Evolutionary conservation across 2,113 vertebrate genomes (phyloP).

Genomic region (Casuarius casuarius): DNA sequence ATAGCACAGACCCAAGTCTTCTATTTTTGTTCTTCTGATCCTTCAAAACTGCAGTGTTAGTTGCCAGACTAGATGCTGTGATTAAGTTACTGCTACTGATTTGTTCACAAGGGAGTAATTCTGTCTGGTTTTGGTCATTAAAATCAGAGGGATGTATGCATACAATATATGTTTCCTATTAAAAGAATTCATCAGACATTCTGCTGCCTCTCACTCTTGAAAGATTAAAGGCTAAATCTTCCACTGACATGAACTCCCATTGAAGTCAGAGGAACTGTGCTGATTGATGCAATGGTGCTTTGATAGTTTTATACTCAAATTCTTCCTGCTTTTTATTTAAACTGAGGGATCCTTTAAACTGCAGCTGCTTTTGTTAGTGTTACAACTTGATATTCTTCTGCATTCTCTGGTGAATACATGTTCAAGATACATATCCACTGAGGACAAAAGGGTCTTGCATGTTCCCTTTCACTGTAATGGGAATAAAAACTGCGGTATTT

Average conservation of each 20-base stretch:
- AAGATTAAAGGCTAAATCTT: neutral
- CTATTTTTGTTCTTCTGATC: neutral
- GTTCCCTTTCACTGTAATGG: neutral
- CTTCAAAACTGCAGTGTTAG: neutral
- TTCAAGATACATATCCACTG: neutral
- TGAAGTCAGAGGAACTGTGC: neutral
- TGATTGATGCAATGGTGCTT: neutral
- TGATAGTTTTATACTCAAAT: neutral
- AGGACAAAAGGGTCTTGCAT: neutral
- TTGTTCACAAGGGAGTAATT: neutral
- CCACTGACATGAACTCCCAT: neutral
- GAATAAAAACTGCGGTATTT: neutral
- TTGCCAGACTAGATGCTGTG: neutral
- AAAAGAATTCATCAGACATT: neutral
- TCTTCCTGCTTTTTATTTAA: slow-evolving; percentile 16
- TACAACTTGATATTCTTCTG: neutral
- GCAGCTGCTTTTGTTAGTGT: neutral
- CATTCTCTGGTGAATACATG: neutral
- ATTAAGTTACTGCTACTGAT: slow-evolving; percentile 16
- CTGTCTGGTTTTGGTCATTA: neutral
- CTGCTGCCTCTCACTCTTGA: neutral
- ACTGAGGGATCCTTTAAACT: neutral
- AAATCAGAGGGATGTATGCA: neutral
- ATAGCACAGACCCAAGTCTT: neutral
- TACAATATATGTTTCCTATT: neutral